Conservation (phyloP, 2,113 vertebrate genomes). For the Melanotaenia duboulayi region DNA sequence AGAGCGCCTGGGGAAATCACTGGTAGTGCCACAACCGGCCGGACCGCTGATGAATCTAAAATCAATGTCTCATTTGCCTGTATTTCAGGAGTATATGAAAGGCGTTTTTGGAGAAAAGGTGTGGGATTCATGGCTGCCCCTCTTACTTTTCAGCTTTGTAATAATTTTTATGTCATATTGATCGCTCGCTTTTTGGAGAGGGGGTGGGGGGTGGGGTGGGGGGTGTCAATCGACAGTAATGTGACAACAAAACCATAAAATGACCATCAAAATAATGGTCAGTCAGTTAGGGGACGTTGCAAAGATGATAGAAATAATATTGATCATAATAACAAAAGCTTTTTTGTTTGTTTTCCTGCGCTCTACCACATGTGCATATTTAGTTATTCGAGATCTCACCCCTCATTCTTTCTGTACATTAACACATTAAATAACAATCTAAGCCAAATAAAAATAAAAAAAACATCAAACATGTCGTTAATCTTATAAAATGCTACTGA, state of each 20-base stretch:
- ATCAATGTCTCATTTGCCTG: slow-evolving; percentile 86
- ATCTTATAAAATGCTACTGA: not conserved
- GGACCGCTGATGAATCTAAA: slow-evolving; percentile 84
- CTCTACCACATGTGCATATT: no score
- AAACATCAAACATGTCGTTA: not conserved
- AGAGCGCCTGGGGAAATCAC: slow-evolving; percentile 88
- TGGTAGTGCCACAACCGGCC: slow-evolving; percentile 75
- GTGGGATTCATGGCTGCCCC: slow-evolving; percentile 66
- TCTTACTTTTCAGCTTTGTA: slow-evolving; percentile 80
- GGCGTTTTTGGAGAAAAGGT: slow-evolving; percentile 75
- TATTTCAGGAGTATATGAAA: slow-evolving; percentile 80
- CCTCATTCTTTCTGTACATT: no score
- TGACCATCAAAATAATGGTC: slow-evolving; percentile 41
- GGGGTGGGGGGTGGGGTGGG: slow-evolving; percentile 51
- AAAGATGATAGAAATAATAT: not conserved
- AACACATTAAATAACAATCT: not conserved
- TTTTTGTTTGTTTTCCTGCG: no score
- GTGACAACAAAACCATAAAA: slow-evolving; percentile 75
- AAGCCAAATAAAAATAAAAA: slow-evolving; percentile 1
- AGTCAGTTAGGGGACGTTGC: slow-evolving; percentile 5
- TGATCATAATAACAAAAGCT: no score
- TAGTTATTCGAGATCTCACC: no score
- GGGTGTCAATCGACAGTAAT: slow-evolving; percentile 71
- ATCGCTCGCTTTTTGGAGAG: slow-evolving; percentile 72
- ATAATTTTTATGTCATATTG: slow-evolving; percentile 81